Conservation (phyloP, 2,888 invertebrate species). For the Pyrgus malvae region DNA sequence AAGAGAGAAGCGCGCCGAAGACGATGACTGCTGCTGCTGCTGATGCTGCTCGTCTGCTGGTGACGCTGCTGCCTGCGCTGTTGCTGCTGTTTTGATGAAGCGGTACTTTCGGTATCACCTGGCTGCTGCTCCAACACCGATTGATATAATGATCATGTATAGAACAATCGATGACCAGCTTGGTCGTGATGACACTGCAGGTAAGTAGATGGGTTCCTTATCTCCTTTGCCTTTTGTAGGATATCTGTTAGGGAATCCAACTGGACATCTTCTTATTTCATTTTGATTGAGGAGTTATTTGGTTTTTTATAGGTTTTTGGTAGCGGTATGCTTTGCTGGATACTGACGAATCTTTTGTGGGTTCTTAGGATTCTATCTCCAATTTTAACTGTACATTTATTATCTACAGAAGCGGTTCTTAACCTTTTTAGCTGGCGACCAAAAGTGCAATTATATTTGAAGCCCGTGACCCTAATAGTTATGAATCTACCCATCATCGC, state of each 20-base stretch:
- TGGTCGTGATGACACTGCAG: background rate
- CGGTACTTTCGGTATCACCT: background rate
- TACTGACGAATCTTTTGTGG: constrained; percentile 30
- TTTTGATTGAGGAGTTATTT: constrained; percentile 18
- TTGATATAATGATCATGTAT: background rate
- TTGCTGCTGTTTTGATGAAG: background rate
- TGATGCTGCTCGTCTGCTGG: background rate
- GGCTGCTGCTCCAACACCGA: background rate
- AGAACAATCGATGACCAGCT: constrained; percentile 6
- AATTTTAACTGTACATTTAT: constrained; percentile 32
- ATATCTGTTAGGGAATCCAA: constrained; percentile 28
- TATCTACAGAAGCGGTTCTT: constrained; percentile 34
- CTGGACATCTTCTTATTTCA: constrained; percentile 27
- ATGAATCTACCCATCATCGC: no score
- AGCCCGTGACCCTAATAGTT: no score
- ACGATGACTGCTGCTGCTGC: background rate
- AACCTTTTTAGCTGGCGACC: no score
- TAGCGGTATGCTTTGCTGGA: constrained; percentile 34
- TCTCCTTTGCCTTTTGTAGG: constrained; percentile 21
- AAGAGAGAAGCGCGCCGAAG: background rate
- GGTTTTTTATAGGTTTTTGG: constrained; percentile 31
- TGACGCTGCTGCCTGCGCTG: background rate
- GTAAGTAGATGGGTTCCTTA: constrained; percentile 8
- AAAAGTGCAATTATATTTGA: no score
- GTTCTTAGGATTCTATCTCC: constrained; percentile 29